Evolutionary conservation across 1,140 invertebrate genomes (phyloP), one percentile per base, ranked within the genome.

Genomic region (Maconellicoccus hirsutus): DNA sequence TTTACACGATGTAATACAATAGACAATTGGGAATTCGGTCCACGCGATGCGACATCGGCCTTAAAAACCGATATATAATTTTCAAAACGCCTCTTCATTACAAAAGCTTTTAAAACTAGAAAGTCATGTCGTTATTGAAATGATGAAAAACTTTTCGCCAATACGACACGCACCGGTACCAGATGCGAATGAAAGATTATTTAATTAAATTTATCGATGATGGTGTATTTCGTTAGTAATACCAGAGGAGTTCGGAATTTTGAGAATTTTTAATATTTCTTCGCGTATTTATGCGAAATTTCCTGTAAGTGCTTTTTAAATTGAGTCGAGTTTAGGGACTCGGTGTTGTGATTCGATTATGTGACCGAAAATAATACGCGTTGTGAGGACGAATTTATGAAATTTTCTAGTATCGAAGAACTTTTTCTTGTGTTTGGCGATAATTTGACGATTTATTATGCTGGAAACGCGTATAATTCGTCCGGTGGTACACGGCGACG

Each of bases 131-230:
- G 42, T 52, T 52, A 52, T 52, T 52, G n/a, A 52, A 52, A 52
- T 19, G 42, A 52, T 52, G n/a, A 16, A 52, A 52, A 52, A 52
- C 6, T 52, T 52, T 52, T 19, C 42, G 42, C 10, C 42, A 52
- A 52, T 52, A 16, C 42, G n/a, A 52, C 10, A 52, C n/a, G 10
- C 42, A 52, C 42, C 12, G 10, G 42, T 52, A 52, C 42, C 42
- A 19, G 42, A 19, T 52, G 42, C 42, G 29, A 33, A 33, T 52
- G 42, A 19, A 52, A 52, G n/a, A 52, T 16, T 6, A 52, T 52
- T 52, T 52, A 52, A 52, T 52, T 52, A 52, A 52, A 52, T 52
- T 52, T 52, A 52, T 52, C n/a, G n/a, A 52, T 52, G 42, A 52
- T 19, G 42, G n/a, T 52, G 42, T 52, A 16, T 16, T 52, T 52